phyloP scores from a whole-genome alignment of 2,797 vertebrate genomes.

The Podarcis lilfordi region DNA sequence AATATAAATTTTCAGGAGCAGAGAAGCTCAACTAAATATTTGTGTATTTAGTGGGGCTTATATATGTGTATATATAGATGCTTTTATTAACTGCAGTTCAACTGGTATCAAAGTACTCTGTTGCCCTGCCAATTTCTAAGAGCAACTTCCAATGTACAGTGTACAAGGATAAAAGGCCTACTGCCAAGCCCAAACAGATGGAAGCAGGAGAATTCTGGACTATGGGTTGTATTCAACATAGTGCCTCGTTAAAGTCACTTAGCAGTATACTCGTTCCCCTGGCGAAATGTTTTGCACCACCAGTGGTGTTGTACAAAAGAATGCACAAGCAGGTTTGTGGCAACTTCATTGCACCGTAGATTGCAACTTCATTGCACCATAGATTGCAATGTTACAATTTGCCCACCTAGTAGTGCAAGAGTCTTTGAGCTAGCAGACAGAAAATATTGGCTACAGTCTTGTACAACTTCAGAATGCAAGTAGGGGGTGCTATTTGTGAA shows the following conservation, averaged over 20 bases:
- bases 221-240: not conserved
- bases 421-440: not conserved
- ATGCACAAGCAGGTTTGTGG: too few relatives aligned
- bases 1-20: not conserved
- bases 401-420: too few relatives aligned
- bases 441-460: not conserved
- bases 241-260: too few relatives aligned
- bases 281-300: too few relatives aligned
- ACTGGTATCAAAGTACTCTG: not conserved
- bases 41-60: not conserved
- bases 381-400: too few relatives aligned
- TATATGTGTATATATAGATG: too few relatives aligned
- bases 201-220: not conserved
- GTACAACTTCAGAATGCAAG: not conserved
- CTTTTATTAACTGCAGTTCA: not conserved
- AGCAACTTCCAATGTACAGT: not conserved
- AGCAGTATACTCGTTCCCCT: too few relatives aligned
- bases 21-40: not conserved
- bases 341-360: too few relatives aligned
- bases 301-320: too few relatives aligned
- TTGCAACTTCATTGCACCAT: too few relatives aligned
- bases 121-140: not conserved
- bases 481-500: not conserved
- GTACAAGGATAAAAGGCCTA: not conserved
- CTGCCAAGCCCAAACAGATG: not conserved